A percentile compares a stretch with the other conserved stretches of the same genome.
Conservation (phyloP, 2,888 invertebrate genomes). For the Tetranychus truncatus region DNA sequence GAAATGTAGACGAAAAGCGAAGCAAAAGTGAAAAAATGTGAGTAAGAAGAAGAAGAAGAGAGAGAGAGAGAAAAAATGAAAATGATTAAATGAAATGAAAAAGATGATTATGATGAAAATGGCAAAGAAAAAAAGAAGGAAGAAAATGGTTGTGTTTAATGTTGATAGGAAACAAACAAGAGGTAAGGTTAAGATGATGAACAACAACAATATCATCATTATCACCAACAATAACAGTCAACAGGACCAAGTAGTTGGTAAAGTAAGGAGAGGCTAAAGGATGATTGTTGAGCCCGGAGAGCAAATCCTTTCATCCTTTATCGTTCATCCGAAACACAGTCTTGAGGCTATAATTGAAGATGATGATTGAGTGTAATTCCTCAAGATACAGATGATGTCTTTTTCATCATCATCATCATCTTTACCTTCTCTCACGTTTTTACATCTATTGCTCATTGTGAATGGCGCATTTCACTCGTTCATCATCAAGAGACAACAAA, state of each 20-base stretch:
- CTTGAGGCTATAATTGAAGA: background rate
- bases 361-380: slow-evolving; percentile 1
- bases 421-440: background rate
- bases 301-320: background rate
- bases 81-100: background rate
- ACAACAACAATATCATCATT: background rate
- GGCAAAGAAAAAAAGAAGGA: background rate
- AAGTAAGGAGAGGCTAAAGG: background rate
- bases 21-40: too few species aligned
- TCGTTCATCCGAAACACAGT: background rate
- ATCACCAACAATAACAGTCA: background rate
- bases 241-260: background rate
- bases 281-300: slow-evolving; percentile 1
- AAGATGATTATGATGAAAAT: background rate
- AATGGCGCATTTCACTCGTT: background rate
- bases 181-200: background rate
- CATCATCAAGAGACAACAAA: background rate
- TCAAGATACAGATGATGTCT: background rate
- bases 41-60: background rate
- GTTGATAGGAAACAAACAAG: background rate
- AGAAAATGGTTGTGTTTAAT: background rate
- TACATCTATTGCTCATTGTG: background rate
- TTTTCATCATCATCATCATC: background rate
- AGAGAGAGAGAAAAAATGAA: background rate
- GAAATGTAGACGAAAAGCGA: too few species aligned